Percentiles rank a stretch among this genome's conserved stretches.
phyloP scores from a whole-genome alignment of 30 jellyfish, hydroid and myxozoan species.

The Sanderia malayensis region DNA sequence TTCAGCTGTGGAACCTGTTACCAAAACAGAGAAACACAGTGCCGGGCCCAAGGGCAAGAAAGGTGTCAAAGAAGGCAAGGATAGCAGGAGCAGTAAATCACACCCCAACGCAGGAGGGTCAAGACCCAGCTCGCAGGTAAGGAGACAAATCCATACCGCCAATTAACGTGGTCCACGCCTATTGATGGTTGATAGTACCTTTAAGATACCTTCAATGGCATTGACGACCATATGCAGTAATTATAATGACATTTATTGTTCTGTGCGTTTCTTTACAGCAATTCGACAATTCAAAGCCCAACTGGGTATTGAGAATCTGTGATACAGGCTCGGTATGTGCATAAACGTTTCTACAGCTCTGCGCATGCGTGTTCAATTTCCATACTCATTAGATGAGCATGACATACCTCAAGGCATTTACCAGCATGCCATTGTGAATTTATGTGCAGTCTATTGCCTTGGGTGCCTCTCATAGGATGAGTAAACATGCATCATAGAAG shows the following conservation, averaged over 20 bases:
- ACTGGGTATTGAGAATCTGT: constrained; percentile 79
- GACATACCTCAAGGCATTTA: no score
- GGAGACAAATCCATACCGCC: no score
- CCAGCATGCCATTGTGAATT: no score
- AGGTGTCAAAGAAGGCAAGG: constrained; percentile 57
- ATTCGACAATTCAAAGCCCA: constrained; percentile 71
- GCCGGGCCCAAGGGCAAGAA: constrained; percentile 74
- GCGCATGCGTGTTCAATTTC: constrained; percentile 46
- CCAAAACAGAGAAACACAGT: constrained; percentile 67
- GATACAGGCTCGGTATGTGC: constrained; percentile 73
- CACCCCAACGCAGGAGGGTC: constrained; percentile 42
- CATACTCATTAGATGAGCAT: no score
- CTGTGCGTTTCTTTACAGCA: constrained; percentile 39
- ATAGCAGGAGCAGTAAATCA: constrained; percentile 50
- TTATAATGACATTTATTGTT: no score
- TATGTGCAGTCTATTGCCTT: no score
- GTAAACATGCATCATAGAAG: no score
- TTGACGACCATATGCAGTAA: no score
- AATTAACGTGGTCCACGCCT: no score
- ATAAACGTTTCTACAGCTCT: background rate
- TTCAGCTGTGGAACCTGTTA: constrained; percentile 42
- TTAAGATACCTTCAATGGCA: no score
- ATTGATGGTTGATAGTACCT: no score
- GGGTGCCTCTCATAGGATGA: no score
- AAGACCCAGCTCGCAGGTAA: constrained; percentile 73